Evolutionary conservation across 2,888 invertebrate species (phyloP).

Genomic region (Lottia gigantea): DNA sequence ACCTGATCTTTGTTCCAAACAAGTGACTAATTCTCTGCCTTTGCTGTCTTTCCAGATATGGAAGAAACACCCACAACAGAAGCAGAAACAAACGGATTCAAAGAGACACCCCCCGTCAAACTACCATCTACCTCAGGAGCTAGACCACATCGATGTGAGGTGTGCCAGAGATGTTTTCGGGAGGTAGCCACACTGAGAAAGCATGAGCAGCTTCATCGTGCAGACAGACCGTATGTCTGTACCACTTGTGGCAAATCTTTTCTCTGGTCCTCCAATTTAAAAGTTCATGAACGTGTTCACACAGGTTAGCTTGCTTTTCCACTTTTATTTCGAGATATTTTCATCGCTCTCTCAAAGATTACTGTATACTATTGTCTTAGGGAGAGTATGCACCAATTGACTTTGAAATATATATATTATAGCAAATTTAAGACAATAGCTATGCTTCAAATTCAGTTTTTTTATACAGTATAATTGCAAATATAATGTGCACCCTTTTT

Average conservation of each 20-base stretch:
- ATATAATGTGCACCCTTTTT: too few relatives aligned
- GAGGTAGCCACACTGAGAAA: conserved; percentile 58
- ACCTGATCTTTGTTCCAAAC: too few relatives aligned
- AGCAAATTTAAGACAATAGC: too few relatives aligned
- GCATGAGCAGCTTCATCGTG: conserved; percentile 58
- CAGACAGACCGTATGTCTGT: conserved; percentile 60
- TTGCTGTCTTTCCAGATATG: conserved; percentile 40
- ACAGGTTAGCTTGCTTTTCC: conserved; percentile 44
- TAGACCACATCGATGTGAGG: conserved; percentile 57
- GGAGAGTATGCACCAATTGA: too few relatives aligned
- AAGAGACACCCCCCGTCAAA: conserved; percentile 26
- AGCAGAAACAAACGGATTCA: conserved; percentile 19
- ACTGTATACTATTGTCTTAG: too few relatives aligned
- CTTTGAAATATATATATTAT: too few relatives aligned
- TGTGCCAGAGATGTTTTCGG: conserved; percentile 57
- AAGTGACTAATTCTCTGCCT: too few relatives aligned
- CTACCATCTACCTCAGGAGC: conserved; percentile 46
- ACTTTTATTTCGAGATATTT: not conserved
- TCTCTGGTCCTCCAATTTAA: conserved; percentile 61
- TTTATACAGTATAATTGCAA: too few relatives aligned
- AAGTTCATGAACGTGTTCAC: conserved; percentile 57
- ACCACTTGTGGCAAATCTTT: conserved; percentile 59
- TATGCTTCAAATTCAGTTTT: too few relatives aligned
- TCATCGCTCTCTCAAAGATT: too few relatives aligned
- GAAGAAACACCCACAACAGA: conserved; percentile 32